phyloP scores from a whole-genome alignment of 2,888 invertebrate genomes.

The Galerucella calmariensis region DNA sequence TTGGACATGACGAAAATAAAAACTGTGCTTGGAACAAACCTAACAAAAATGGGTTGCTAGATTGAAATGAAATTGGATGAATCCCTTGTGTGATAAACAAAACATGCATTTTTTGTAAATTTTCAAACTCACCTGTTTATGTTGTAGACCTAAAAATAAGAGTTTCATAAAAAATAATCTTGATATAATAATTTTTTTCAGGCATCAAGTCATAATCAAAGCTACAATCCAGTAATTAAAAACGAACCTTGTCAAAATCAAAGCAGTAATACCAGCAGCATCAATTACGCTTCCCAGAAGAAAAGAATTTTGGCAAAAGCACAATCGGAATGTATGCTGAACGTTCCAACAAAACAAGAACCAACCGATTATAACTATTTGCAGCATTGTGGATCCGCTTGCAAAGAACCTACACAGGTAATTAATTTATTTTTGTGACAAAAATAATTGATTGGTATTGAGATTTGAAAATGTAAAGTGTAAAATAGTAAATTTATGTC shows the following conservation, averaged over 20 bases:
- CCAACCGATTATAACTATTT: constrained; percentile 59
- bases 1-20: no score
- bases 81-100: no score
- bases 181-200: constrained; percentile 15
- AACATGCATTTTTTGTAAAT: no score
- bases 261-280: constrained; percentile 34
- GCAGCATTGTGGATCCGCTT: constrained; percentile 63
- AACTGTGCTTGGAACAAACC: no score
- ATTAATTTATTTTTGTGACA: not conserved
- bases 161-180: no score
- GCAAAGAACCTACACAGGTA: constrained; percentile 64
- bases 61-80: no score
- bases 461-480: no score
- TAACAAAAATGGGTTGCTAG: no score
- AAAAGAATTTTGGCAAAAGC: constrained; percentile 89
- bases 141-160: no score
- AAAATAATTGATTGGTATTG: no score
- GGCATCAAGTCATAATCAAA: constrained; percentile 39
- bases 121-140: no score
- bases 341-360: constrained; percentile 73
- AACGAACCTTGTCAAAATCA: constrained; percentile 69
- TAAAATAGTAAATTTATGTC: no score
- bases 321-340: constrained; percentile 78
- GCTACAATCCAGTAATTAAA: constrained; percentile 63
- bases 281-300: constrained; percentile 77